Base-by-base conservation (phyloP, 2,113 vertebrate species). In the Anas platyrhynchos region DNA sequence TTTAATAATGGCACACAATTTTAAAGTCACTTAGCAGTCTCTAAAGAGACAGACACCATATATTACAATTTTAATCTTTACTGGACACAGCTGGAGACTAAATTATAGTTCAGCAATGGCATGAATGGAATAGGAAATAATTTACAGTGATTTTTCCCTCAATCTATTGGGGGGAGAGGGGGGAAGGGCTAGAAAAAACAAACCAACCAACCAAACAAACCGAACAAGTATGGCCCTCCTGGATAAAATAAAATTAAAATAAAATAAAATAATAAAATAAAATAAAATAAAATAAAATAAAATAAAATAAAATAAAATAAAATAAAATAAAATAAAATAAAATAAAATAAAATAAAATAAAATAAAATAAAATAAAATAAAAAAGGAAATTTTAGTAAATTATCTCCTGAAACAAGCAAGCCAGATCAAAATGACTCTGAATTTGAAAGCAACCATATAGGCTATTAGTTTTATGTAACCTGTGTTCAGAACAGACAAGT, bases 1-100 rank as follows among this genome's bases (percentile, higher is more conserved):
- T 89, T 95, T 73, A 92, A 95, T 95, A 95, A 93, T 61, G 25
- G 8, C 55, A 62, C 15, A 27, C 74, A 84, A 89, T 93, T 96
- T 87, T 29, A 72, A 94, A 91, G 71, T 65, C 34, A 68, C 80
- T 94, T 87, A 74, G 41, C 8, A 82, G 44, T 91, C 76, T 87
- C 61, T 83, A 68, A 94, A 94, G 63, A 78, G 61, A 16, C 1
- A 16, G 23, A 7, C 0, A 2, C 21, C 68, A 44, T 66, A 91
- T 85, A 75, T 86, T 68, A 66, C 11, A 10, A 8, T 87, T 89
- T 88, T 23, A 76, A 86, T 95, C 14, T 94, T 87, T 93, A 44
- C 43, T 77, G 23, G 29, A 73, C 80, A 69, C 86, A 95, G 27
- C 50, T 94, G 91, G 86, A 83, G 71, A 88, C 46, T 61, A 80